Evolutionary conservation across 1,140 invertebrate species (phyloP).

Genomic region (Venturia canescens): DNA sequence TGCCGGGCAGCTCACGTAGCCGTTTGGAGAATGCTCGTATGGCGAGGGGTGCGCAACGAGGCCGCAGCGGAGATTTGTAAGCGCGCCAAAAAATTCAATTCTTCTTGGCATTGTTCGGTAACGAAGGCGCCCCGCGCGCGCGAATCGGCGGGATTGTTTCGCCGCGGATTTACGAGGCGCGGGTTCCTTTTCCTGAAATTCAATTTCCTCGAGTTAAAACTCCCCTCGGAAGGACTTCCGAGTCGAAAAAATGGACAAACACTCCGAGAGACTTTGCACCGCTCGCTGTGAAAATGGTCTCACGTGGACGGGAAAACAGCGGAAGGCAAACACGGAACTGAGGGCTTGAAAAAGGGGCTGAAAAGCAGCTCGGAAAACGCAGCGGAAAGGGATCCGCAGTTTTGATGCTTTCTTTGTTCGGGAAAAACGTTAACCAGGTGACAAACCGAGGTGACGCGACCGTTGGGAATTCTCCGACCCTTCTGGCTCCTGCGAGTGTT

Average conservation of each 20-base stretch:
- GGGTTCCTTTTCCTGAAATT: too few species aligned
- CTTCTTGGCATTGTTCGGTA: slow-evolving; percentile 30
- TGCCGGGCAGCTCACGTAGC: too few species aligned
- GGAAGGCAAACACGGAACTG: background rate
- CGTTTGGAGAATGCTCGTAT: too few species aligned
- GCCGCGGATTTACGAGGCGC: too few species aligned
- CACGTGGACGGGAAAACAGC: background rate
- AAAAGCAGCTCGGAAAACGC: slow-evolving; percentile 15
- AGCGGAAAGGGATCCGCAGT: slow-evolving; percentile 9
- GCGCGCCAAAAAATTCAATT: slow-evolving; percentile 36
- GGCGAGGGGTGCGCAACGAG: background rate
- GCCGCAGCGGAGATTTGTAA: slow-evolving; percentile 16
- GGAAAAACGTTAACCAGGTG: slow-evolving; percentile 60
- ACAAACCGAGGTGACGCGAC: slow-evolving; percentile 61
- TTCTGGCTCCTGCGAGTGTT: background rate
- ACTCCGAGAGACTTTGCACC: background rate
- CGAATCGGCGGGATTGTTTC: too few species aligned
- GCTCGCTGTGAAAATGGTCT: background rate
- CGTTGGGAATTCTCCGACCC: slow-evolving; percentile 53
- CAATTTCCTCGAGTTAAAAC: too few species aligned
- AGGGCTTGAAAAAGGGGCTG: slow-evolving; percentile 5
- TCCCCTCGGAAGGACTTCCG: too few species aligned
- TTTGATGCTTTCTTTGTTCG: slow-evolving; percentile 25
- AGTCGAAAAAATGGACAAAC: too few species aligned
- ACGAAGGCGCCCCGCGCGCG: slow-evolving; percentile 31